These are phyloP conservation scores for Dipodomys stephensi DNA, from an alignment of 2,113 vertebrate genomes.

Conservation along the genomic window DNA sequence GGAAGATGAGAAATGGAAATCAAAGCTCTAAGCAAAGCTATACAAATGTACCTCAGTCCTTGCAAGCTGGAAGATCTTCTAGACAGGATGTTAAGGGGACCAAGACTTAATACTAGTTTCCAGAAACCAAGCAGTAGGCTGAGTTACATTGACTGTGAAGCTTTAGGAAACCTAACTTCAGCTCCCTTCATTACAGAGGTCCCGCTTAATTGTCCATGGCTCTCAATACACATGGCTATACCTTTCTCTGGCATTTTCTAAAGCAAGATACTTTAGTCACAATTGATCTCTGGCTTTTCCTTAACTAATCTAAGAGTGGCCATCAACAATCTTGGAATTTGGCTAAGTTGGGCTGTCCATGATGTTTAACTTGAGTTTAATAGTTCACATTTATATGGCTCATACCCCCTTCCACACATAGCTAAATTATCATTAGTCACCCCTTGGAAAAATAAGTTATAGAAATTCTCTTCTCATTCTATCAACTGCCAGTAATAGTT, in stretches of 20 bases:
- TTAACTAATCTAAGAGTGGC: background rate
- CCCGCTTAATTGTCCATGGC: too few relatives aligned
- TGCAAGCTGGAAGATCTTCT: background rate
- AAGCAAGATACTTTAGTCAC: background rate
- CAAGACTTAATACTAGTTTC: background rate
- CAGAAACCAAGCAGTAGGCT: background rate
- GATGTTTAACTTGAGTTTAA: background rate
- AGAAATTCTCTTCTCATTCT: background rate
- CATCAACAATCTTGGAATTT: background rate
- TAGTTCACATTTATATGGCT: background rate
- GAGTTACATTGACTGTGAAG: background rate
- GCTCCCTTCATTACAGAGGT: fast-evolving
- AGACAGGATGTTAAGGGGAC: background rate
- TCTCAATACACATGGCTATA: background rate
- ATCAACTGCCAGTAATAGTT: too few relatives aligned
- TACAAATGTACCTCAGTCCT: background rate
- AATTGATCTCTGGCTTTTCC: background rate
- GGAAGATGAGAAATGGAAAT: background rate
- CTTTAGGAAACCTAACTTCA: background rate
- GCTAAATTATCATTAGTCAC: background rate
- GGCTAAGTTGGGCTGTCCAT: background rate
- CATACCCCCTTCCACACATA: background rate
- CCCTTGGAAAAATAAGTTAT: background rate
- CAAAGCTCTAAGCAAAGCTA: background rate
- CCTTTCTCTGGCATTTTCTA: background rate